Base-by-base conservation (phyloP, 2,888 invertebrate species). In the Ceramica pisi region DNA sequence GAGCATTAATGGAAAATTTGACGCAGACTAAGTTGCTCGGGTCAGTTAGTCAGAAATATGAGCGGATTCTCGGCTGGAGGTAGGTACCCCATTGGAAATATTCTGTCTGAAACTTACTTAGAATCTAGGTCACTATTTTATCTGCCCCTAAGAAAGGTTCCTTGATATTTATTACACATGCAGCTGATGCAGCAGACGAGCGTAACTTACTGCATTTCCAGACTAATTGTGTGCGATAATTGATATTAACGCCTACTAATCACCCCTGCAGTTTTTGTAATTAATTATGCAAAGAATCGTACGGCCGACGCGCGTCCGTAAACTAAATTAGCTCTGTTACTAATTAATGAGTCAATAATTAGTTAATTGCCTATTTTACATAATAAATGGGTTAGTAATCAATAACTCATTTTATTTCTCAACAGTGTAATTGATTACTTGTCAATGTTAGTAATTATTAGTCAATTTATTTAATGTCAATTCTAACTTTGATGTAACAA, bases 361-460 rank as follows among this genome's bases (percentile, higher is more conserved):
- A 44, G 4, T 77, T 63, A 14, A 56, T 63, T 67, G 53, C 56
- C 51, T 35, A 59, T 71, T 70, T 81, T 66, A 67, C 62, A 46
- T 78, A 81, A 68, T 66, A 78, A 78, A 35, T 71, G 31, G 62
- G 55, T 77, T 31, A 77, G 53, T 55, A 70, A 70, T 81, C 55
- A 75, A 69, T 76, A 64, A 59, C 51, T 38, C 21, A 44, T 53
- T 53, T 67, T 55, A 57, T 63, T 63, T 55, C 50, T 67, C 46
- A 48, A 64, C 26, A 56, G 31, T 46, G 26, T 65, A 80, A 78
- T 78, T 68, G 48, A 78, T 78, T 75, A 75, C n/a, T 59, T 48
- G n/a, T 65, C 44, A 59, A 31, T 65, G 44, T 16, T 50, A 51
- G 53, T 75, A 16, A 65, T 26, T 65, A 67, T 74, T 41, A 21